Percentiles rank a stretch among this genome's conserved stretches.
phyloP scores from a whole-genome alignment of 2,888 invertebrate genomes.

The Eupsilia transversa region DNA sequence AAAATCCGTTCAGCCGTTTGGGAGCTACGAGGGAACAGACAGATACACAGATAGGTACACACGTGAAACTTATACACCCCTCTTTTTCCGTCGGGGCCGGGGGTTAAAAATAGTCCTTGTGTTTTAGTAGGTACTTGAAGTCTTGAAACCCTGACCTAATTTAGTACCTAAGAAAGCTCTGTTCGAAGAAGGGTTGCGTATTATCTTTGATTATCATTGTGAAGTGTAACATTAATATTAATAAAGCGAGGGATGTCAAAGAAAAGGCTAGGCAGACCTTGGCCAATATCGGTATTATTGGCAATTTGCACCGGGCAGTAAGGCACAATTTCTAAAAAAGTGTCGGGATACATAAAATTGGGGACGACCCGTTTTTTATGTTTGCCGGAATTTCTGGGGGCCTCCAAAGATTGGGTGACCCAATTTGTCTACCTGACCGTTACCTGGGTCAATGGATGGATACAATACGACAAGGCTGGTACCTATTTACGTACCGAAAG shows the following conservation, averaged over 20 bases:
- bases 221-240: background rate
- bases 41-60: no score
- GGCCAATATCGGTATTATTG: slow-evolving; percentile 7
- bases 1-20: no score
- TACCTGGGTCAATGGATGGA: slow-evolving; percentile 1
- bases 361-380: slow-evolving; percentile 36
- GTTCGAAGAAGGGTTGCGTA: slow-evolving; percentile 1
- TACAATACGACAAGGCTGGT: no score
- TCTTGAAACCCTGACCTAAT: background rate
- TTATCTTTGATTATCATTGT: background rate
- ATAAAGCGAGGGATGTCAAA: background rate
- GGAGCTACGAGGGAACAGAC: no score
- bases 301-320: slow-evolving; percentile 2
- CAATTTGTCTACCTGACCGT: slow-evolving; percentile 13
- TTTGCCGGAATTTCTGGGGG: slow-evolving; percentile 1
- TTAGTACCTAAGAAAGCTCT: background rate
- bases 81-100: no score
- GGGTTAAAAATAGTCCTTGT: no score
- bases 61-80: no score
- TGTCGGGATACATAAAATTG: no score
- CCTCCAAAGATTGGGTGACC: slow-evolving; percentile 8
- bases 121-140: background rate
- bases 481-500: no score
- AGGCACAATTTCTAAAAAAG: slow-evolving; percentile 2
- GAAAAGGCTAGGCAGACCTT: slow-evolving; percentile 17